Evolutionary conservation across 2,797 vertebrate genomes (phyloP).

Genomic region (Phoeniculus purpureus): DNA sequence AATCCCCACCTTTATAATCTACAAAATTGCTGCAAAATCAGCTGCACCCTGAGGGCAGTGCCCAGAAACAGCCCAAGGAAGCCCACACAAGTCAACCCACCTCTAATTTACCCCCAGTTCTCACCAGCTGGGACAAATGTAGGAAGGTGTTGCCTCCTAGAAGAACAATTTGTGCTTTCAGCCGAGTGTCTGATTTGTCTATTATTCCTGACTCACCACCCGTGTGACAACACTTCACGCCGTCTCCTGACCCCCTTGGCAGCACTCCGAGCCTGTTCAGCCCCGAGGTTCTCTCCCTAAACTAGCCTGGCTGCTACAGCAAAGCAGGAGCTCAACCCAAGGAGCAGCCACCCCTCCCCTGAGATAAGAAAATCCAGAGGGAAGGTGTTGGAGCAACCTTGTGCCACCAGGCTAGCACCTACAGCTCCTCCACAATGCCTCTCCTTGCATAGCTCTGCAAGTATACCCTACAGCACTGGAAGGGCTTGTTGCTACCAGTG

Average conservation of each 20-base stretch:
- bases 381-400: slow-evolving; percentile 69
- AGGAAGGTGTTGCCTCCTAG: slow-evolving; percentile 6
- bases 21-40: neutral
- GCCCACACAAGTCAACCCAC: neutral
- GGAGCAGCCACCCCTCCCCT: slow-evolving; percentile 36
- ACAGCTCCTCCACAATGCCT: slow-evolving; percentile 65
- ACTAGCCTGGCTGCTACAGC: neutral
- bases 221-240: slow-evolving; percentile 44
- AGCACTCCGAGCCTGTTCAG: slow-evolving; percentile 45
- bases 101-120: neutral
- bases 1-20: neutral
- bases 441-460: slow-evolving; percentile 67
- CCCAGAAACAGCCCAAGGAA: slow-evolving; percentile 8
- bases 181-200: neutral
- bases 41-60: neutral
- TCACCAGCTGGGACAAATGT: slow-evolving; percentile 2
- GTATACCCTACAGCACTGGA: slow-evolving; percentile 60
- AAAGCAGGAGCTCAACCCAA: slow-evolving; percentile 20
- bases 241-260: slow-evolving; percentile 48
- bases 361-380: slow-evolving; percentile 67
- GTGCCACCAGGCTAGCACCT: slow-evolving; percentile 68
- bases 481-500: slow-evolving; percentile 76
- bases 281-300: slow-evolving; percentile 5
- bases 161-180: neutral
- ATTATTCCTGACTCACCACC: slow-evolving; percentile 37